Conservation (phyloP, 2,797 vertebrate genomes). For the Pterois miles region DNA sequence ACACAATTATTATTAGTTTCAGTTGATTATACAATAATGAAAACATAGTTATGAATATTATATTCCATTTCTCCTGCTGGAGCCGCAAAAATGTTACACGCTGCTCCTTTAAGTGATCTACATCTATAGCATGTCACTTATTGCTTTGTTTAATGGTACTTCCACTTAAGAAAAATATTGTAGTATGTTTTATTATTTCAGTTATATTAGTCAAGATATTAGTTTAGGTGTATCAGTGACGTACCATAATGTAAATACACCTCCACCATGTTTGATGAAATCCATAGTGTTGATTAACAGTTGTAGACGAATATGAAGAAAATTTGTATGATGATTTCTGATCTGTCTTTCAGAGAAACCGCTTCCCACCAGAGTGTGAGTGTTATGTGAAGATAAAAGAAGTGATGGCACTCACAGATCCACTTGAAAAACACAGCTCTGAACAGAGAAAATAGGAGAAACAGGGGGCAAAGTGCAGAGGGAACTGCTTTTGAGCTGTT, state of each 20-base stretch:
- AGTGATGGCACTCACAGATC: constrained; percentile 63
- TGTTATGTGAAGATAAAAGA: constrained; percentile 73
- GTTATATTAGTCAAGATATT: background rate
- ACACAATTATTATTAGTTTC: too few species aligned
- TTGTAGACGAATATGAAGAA: background rate
- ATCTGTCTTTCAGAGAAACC: constrained; percentile 76
- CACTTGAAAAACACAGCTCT: constrained; percentile 44
- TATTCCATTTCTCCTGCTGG: too few species aligned
- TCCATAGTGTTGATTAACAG: background rate
- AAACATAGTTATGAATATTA: too few species aligned
- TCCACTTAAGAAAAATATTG: too few species aligned
- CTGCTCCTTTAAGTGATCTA: background rate
- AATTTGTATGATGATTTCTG: constrained; percentile 4
- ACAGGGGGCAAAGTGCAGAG: constrained; percentile 2
- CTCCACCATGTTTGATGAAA: background rate
- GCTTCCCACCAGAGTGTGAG: constrained; percentile 73
- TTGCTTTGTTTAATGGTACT: too few species aligned
- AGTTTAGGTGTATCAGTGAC: background rate
- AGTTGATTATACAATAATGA: too few species aligned
- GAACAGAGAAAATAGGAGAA: constrained; percentile 52
- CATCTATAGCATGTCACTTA: too few species aligned
- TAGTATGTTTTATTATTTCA: background rate
- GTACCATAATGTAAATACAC: background rate
- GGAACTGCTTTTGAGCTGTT: background rate
- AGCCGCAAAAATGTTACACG: too few species aligned